Percentiles rank a stretch among this genome's conserved stretches.
These are phyloP conservation scores for Cyphomyrmex costatus DNA, from an alignment of 1,140 invertebrate species.

Conservation along the genomic window DNA sequence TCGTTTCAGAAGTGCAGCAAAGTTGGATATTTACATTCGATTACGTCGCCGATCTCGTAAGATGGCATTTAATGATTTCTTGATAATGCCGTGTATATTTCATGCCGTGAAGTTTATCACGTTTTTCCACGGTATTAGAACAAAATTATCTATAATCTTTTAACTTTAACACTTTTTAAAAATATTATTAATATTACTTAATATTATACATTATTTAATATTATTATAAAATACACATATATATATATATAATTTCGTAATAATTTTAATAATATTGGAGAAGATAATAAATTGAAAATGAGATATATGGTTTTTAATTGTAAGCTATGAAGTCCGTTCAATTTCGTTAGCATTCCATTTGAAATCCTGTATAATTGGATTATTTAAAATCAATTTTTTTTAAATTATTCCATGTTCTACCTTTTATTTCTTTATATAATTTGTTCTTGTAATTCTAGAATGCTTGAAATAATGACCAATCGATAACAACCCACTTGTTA, in stretches of 20 bases:
- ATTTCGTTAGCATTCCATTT: background rate
- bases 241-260: background rate
- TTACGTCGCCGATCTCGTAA: conserved; percentile 13
- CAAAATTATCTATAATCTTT: too few species aligned
- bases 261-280: background rate
- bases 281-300: background rate
- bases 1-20: background rate
- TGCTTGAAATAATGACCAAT: conserved; percentile 29
- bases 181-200: too few species aligned
- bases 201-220: too few species aligned
- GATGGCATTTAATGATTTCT: background rate
- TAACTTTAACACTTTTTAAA: too few species aligned
- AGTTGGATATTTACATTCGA: conserved; percentile 28
- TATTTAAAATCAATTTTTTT: conserved; percentile 8
- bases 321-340: background rate
- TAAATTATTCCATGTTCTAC: background rate
- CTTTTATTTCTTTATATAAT: background rate
- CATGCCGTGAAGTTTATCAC: background rate
- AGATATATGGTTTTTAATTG: background rate
- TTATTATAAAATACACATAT: too few species aligned
- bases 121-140: background rate
- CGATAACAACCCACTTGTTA: conserved; percentile 6
- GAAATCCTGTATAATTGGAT: background rate
- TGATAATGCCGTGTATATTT: background rate
- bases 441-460: conserved; percentile 5